These are phyloP conservation scores for Horisme vitalbata DNA, from an alignment of 2,888 invertebrate genomes.

Conservation along the genomic window DNA sequence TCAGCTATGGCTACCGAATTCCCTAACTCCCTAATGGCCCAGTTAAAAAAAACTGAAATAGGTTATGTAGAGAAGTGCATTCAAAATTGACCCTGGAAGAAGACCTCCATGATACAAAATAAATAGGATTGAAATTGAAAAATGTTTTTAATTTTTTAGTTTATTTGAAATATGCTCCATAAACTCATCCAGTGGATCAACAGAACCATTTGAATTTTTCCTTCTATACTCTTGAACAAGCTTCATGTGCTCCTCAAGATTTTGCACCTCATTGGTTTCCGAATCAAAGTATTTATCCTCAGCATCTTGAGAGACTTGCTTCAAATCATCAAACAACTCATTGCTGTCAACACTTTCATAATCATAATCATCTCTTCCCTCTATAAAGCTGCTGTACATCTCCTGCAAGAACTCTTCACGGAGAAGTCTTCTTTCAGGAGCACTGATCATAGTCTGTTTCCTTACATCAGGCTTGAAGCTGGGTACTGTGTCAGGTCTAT, in stretches of 20 bases:
- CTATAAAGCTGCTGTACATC: constrained; percentile 93
- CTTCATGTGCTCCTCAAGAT: constrained; percentile 66
- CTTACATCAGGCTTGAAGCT: constrained; percentile 54
- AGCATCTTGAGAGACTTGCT: constrained; percentile 87
- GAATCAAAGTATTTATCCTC: constrained; percentile 96
- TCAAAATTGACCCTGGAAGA: too few species aligned
- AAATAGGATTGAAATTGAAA: too few species aligned
- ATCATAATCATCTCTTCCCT: constrained; percentile 94
- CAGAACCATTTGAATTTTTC: constrained; percentile 41
- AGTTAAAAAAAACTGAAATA: too few species aligned
- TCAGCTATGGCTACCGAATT: too few species aligned
- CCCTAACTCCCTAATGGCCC: too few species aligned
- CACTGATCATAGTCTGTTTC: constrained; percentile 69
- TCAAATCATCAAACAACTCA: constrained; percentile 89
- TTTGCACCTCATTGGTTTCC: constrained; percentile 86
- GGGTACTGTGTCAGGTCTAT: constrained; percentile 61
- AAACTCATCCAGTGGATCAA: constrained; percentile 88
- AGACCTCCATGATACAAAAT: too few species aligned
- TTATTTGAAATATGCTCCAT: constrained; percentile 84
- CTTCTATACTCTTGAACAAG: constrained; percentile 62
- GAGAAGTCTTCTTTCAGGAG: constrained; percentile 85
- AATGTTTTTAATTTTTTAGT: constrained; percentile 27
- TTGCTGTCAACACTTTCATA: constrained; percentile 92
- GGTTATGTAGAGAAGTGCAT: too few species aligned
- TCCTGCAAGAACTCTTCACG: constrained; percentile 91